Conservation (phyloP, 1,140 invertebrate species). For the Teleopsis dalmanni region DNA sequence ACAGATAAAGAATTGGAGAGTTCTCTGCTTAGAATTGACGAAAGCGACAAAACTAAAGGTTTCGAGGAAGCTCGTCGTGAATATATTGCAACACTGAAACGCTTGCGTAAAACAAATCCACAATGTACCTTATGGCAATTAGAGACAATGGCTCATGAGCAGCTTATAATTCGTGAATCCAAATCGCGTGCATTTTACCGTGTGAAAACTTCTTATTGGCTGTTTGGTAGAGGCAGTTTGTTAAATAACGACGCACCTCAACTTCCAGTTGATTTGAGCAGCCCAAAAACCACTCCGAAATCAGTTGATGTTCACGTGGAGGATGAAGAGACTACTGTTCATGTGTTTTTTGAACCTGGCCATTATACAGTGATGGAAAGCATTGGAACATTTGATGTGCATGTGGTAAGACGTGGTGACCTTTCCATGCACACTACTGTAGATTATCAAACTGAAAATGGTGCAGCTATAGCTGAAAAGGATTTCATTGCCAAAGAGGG, state of each 20-base stretch:
- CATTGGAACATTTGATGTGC: constrained; percentile 82
- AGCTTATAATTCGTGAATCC: constrained; percentile 79
- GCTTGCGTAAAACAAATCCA: constrained; percentile 76
- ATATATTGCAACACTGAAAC: constrained; percentile 80
- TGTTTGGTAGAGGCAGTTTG: constrained; percentile 84
- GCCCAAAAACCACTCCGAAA: constrained; percentile 61
- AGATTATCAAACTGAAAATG: constrained; percentile 91
- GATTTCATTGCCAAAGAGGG: constrained; percentile 84
- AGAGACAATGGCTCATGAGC: constrained; percentile 85
- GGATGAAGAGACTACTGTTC: constrained; percentile 45
- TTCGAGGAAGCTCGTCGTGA: constrained; percentile 84
- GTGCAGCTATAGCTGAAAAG: constrained; percentile 83
- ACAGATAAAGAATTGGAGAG: neutral
- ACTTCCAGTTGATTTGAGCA: constrained; percentile 66
- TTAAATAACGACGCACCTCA: constrained; percentile 74
- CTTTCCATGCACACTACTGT: constrained; percentile 65
- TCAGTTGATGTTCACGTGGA: constrained; percentile 29
- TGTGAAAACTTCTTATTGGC: constrained; percentile 86
- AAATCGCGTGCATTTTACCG: constrained; percentile 93
- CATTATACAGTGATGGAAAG: constrained; percentile 97
- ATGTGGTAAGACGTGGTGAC: constrained; percentile 72
- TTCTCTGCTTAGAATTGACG: too few relatives aligned
- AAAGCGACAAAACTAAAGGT: constrained; percentile 68
- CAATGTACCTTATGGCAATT: constrained; percentile 71
- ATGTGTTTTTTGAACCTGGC: constrained; percentile 83